Evolutionary conservation across 2,113 vertebrate genomes (phyloP), one percentile per base, ranked within the genome.

Genomic region (Spizaetus ornatus): DNA sequence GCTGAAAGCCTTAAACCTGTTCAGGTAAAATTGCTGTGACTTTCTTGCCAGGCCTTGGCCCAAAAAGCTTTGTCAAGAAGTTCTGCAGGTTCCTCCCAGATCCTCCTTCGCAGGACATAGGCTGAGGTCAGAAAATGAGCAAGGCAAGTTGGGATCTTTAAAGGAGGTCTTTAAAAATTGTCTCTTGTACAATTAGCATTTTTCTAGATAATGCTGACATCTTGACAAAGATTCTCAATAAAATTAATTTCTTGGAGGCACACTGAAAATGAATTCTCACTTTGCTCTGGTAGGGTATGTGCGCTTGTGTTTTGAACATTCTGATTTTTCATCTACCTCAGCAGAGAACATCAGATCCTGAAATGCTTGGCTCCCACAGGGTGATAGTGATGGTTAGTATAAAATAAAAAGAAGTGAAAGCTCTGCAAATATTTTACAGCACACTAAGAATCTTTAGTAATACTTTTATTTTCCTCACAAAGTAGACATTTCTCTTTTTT

Each of bases 71-170:
- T n/a, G 29, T 40, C 38, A 40, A 52, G 27, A 32, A 65, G 17
- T 34, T 18, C 43, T 61, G 38, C 53, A 61, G 77, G 53, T 18
- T 87, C 31, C 19, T 48, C 42, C 42, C 4, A 3, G 55, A 17
- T 43, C n/a, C 38, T 69, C n/a, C 47, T 72, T n/a, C 0, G 0
- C 29, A 90, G 55, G 40, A 48, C 3, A 0, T 1, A 22, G 13
- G 50, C 56, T 4, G 29, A 71, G 36, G 63, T 12, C 47, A 65
- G 66, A 19, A 76, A 74, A 62, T 2, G 9, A 72, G 22, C 5
- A 25, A 87, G 77, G 34, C 3, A 61, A 52, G 36, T 4, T 5
- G 3, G 11, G 58, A 77, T 38, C 77, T 86, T 66, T 70, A 36
- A 50, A n/a, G 7, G 4, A 8, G 5, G 8, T 48, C 59, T 78